Conservation (phyloP, 2,113 vertebrate genomes). For the Trinectes maculatus region DNA sequence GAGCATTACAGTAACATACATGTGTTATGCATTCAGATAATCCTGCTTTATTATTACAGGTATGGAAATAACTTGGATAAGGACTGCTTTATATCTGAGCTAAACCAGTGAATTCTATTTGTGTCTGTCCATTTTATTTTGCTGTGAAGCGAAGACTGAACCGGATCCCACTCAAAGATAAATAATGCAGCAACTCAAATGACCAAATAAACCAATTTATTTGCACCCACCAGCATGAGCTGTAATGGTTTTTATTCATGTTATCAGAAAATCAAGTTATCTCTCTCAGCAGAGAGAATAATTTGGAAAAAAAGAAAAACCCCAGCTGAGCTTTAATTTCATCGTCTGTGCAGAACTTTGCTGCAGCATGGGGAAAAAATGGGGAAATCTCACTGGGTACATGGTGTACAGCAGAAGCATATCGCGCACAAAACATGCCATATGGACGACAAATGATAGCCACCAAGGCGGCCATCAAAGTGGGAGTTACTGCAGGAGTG, state of each 20-base stretch:
- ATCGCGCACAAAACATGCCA: slow-evolving; percentile 57
- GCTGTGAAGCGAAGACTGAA: slow-evolving; percentile 39
- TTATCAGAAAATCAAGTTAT: slow-evolving; percentile 50
- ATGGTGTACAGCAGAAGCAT: slow-evolving; percentile 41
- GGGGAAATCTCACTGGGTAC: slow-evolving; percentile 9
- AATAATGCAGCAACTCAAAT: slow-evolving; percentile 62
- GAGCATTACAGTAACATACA: slow-evolving; percentile 11
- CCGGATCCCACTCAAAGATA: slow-evolving; percentile 38
- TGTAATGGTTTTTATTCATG: slow-evolving; percentile 48
- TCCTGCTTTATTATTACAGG: slow-evolving; percentile 56
- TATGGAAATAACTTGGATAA: slow-evolving; percentile 64
- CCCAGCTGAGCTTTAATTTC: slow-evolving; percentile 34
- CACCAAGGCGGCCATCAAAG: slow-evolving; percentile 58
- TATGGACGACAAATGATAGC: slow-evolving; percentile 68
- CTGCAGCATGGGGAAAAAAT: not conserved
- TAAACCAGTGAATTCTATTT: slow-evolving; percentile 50
- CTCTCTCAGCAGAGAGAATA: not conserved
- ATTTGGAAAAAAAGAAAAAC: not conserved
- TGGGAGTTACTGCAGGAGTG: slow-evolving; percentile 58
- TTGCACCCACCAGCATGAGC: slow-evolving; percentile 58
- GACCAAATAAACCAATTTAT: slow-evolving; percentile 67
- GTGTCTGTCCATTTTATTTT: slow-evolving; percentile 50
- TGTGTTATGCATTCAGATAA: slow-evolving; percentile 19
- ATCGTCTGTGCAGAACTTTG: slow-evolving; percentile 5
- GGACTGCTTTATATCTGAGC: slow-evolving; percentile 45